These are phyloP conservation scores for Dioctria linearis DNA, from an alignment of 2,888 invertebrate species.

Conservation along the genomic window DNA sequence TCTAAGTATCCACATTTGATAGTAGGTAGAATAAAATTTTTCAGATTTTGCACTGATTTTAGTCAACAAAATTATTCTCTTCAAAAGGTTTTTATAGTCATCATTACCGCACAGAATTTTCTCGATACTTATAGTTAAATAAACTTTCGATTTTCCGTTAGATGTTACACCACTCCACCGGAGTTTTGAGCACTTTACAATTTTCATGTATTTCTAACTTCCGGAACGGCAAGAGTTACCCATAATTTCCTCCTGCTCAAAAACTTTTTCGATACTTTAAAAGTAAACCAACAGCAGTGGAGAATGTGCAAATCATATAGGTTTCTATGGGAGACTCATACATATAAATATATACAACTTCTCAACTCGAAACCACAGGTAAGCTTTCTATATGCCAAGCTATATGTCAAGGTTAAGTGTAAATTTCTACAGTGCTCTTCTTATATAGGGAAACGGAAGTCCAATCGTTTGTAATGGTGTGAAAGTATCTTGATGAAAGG, in stretches of 20 bases:
- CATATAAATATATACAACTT: neutral
- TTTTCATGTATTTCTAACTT: neutral
- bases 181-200: neutral
- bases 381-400: neutral
- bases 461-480: conserved; percentile 26
- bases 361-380: too few relatives aligned
- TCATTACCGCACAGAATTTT: too few relatives aligned
- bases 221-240: neutral
- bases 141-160: too few relatives aligned
- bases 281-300: neutral
- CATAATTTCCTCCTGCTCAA: neutral
- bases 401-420: conserved; percentile 18
- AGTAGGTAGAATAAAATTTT: too few relatives aligned
- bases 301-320: neutral
- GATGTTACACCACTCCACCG: too few relatives aligned
- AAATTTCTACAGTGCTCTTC: neutral
- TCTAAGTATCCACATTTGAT: too few relatives aligned
- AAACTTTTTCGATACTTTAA: conserved; percentile 6
- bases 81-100: too few relatives aligned
- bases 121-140: too few relatives aligned
- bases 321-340: neutral
- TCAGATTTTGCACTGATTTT: too few relatives aligned
- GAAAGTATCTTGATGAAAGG: conserved; percentile 13
- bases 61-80: too few relatives aligned
- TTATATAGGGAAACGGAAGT: conserved; percentile 19